A percentile compares a stretch with the other conserved stretches of the same genome.
Conservation (phyloP, 2,888 invertebrate genomes). For the Cosmopolites sordidus region DNA sequence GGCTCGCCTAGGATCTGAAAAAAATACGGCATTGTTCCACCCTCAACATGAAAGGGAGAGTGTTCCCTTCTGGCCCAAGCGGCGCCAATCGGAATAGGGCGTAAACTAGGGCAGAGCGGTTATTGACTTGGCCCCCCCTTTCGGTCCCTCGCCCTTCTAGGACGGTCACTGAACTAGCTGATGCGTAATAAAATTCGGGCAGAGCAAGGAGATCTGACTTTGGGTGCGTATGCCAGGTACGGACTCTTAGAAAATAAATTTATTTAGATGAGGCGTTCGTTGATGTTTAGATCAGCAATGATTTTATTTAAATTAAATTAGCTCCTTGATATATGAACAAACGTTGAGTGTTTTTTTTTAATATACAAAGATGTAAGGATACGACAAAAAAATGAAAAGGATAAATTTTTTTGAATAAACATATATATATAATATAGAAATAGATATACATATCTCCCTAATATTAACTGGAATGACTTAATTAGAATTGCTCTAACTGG, state of each 20-base stretch:
- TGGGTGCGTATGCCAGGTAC: conserved; percentile 19
- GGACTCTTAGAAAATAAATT: background rate
- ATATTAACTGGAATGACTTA: no score
- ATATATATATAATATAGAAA: no score
- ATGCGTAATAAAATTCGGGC: conserved; percentile 27
- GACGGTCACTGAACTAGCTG: conserved; percentile 26
- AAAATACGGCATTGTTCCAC: conserved; percentile 20
- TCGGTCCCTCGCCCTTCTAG: conserved; percentile 7
- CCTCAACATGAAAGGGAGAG: conserved; percentile 26
- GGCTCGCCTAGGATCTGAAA: background rate
- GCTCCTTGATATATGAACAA: no score
- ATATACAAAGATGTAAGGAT: no score
- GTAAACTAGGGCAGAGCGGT: conserved; percentile 22
- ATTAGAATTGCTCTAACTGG: no score
- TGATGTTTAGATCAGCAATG: no score
- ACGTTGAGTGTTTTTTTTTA: no score
- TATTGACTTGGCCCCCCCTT: conserved; percentile 19
- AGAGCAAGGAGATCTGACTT: conserved; percentile 17
- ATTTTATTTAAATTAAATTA: no score
- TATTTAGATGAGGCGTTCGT: no score
- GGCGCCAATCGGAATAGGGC: conserved; percentile 18
- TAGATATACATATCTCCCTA: no score
- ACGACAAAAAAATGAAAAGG: no score
- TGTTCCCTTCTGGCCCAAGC: conserved; percentile 16
- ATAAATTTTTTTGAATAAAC: no score